A percentile compares a stretch with the other conserved stretches of the same genome.
These are phyloP conservation scores for Nasonia oneida DNA, from an alignment of 2,888 invertebrate genomes.

Conservation along the genomic window DNA sequence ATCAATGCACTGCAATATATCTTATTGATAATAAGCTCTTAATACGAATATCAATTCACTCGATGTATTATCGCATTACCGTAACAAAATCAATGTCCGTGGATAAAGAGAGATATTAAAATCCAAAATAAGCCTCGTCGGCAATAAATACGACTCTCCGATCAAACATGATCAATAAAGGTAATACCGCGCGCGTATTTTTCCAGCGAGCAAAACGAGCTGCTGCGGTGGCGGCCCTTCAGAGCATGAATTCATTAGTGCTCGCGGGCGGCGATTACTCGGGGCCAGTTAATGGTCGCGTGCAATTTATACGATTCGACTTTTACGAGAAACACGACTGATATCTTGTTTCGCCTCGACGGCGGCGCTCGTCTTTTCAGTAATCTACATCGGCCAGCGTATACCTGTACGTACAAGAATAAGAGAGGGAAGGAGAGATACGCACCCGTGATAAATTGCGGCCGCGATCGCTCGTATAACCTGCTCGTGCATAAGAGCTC, in stretches of 20 bases:
- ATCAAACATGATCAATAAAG: neutral
- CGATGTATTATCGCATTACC: no score
- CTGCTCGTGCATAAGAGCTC: neutral
- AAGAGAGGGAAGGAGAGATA: slow-evolving; percentile 22
- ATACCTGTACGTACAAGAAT: neutral
- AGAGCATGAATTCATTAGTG: slow-evolving; percentile 52
- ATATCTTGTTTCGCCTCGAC: slow-evolving; percentile 52
- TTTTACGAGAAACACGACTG: slow-evolving; percentile 58
- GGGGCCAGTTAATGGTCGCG: slow-evolving; percentile 17
- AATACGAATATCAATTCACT: no score
- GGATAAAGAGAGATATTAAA: neutral
- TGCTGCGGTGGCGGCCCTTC: neutral
- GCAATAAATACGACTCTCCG: neutral
- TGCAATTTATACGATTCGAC: slow-evolving; percentile 56
- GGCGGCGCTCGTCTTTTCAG: slow-evolving; percentile 27
- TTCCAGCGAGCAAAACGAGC: neutral
- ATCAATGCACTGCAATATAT: no score
- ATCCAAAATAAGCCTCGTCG: neutral
- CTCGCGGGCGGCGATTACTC: slow-evolving; percentile 31
- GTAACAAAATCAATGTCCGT: neutral
- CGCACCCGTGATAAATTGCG: slow-evolving; percentile 51
- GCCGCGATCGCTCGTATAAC: slow-evolving; percentile 49
- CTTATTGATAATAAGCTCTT: no score
- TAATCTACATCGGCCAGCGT: slow-evolving; percentile 52
- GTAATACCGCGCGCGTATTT: slow-evolving; percentile 3